phyloP scores from a whole-genome alignment of 2,113 vertebrate species.

The Coreoperca whiteheadi region DNA sequence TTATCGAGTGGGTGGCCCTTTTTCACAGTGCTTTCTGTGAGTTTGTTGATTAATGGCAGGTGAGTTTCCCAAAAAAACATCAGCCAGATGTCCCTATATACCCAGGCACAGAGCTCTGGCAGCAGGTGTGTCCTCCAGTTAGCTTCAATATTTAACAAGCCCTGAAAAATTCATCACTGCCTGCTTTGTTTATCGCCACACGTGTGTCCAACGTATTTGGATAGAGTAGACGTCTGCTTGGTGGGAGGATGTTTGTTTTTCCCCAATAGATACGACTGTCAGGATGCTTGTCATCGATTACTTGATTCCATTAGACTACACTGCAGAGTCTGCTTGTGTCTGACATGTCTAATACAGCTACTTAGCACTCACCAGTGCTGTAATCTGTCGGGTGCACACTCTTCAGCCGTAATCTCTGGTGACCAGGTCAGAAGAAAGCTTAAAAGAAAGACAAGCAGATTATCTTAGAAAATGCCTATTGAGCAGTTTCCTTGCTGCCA shows the following conservation, averaged over 20 bases:
- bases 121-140: constrained; percentile 59
- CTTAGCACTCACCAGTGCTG: constrained; percentile 29
- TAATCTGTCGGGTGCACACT: constrained; percentile 70
- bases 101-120: constrained; percentile 22
- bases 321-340: constrained; percentile 29
- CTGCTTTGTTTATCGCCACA: constrained; percentile 49
- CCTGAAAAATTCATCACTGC: constrained; percentile 79
- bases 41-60: constrained; percentile 39
- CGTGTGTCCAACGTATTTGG: constrained; percentile 31
- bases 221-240: no score
- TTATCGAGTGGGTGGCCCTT: background rate
- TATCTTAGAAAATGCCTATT: constrained; percentile 74
- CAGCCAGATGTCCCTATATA: constrained; percentile 45
- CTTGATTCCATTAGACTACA: constrained; percentile 24
- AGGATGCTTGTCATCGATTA: background rate
- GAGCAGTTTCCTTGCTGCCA: constrained; percentile 55
- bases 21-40: constrained; percentile 16
- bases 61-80: constrained; percentile 20
- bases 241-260: no score
- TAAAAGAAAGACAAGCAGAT: constrained; percentile 74
- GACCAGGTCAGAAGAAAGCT: constrained; percentile 68
- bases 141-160: constrained; percentile 81
- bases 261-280: background rate
- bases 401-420: constrained; percentile 71
- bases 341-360: constrained; percentile 54